Evolutionary conservation across 2,113 vertebrate genomes (phyloP).

Genomic region (Camelus dromedarius): DNA sequence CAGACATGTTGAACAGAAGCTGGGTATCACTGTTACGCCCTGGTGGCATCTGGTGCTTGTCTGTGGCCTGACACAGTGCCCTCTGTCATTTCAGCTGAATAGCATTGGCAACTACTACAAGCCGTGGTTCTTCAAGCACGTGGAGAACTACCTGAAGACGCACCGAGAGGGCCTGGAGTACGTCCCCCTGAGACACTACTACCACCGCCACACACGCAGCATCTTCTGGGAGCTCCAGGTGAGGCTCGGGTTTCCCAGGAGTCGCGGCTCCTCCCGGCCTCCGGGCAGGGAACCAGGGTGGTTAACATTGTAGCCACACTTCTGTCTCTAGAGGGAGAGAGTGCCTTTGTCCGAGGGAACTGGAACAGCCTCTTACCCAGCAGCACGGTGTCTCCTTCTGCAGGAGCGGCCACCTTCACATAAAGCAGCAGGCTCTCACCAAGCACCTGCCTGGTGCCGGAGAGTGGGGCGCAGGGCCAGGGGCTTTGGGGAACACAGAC

Average conservation of each 20-base stretch:
- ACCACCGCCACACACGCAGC: slow-evolving; percentile 97
- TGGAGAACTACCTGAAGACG: slow-evolving; percentile 92
- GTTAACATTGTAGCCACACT: background rate
- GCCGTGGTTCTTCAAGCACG: slow-evolving; percentile 99
- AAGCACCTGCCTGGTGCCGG: accelerated
- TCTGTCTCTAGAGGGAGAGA: background rate
- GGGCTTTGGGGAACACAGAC: background rate
- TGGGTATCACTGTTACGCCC: background rate
- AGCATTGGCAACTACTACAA: slow-evolving; percentile 96
- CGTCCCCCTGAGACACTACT: slow-evolving; percentile 97
- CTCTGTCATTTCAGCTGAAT: slow-evolving; percentile 90
- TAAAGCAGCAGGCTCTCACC: background rate
- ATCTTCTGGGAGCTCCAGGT: slow-evolving; percentile 99
- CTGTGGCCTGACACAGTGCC: slow-evolving; percentile 28
- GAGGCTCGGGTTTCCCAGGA: slow-evolving; percentile 21
- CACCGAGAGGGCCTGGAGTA: slow-evolving; percentile 91
- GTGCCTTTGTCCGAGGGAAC: background rate
- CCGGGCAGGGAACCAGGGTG: background rate
- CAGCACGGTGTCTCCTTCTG: background rate
- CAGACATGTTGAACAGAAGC: background rate
- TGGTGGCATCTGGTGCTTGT: background rate
- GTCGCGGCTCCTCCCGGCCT: background rate
- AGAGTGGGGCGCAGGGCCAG: background rate
- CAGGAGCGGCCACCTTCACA: accelerated
- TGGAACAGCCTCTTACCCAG: too few relatives aligned